These are phyloP conservation scores for Antheraea pernyi DNA, from an alignment of 1,140 invertebrate species.

Conservation along the genomic window DNA sequence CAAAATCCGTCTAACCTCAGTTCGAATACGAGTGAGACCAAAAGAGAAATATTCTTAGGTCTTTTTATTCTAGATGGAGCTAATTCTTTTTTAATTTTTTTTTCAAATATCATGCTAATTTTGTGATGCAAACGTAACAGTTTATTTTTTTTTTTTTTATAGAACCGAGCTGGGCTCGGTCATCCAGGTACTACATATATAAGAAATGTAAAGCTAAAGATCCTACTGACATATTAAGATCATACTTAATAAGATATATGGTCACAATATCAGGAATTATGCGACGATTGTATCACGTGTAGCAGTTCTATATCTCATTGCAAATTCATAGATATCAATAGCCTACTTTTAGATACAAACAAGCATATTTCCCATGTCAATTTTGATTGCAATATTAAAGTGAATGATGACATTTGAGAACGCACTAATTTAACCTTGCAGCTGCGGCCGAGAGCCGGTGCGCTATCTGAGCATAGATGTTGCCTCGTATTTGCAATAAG, in stretches of 20 bases:
- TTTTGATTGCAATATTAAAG: conserved; percentile 74
- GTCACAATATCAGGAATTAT: conserved; percentile 38
- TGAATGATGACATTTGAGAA: conserved; percentile 71
- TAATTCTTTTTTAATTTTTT: too few relatives aligned
- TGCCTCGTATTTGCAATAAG: conserved; percentile 29
- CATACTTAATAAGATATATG: not conserved
- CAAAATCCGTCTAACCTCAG: too few relatives aligned
- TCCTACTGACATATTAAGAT: too few relatives aligned
- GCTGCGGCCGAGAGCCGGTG: conserved; percentile 42
- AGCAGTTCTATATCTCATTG: conserved; percentile 59
- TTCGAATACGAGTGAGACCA: too few relatives aligned
- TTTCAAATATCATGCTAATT: too few relatives aligned
- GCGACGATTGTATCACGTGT: conserved; percentile 43
- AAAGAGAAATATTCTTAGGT: too few relatives aligned
- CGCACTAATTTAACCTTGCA: conserved; percentile 61
- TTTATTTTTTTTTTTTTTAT: too few relatives aligned
- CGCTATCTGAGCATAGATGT: conserved; percentile 53
- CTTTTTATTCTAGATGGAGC: too few relatives aligned
- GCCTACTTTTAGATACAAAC: conserved; percentile 61
- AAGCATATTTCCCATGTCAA: conserved; percentile 74
- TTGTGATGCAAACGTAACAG: too few relatives aligned
- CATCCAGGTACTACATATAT: too few relatives aligned
- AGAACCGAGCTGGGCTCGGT: too few relatives aligned
- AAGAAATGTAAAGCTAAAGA: too few relatives aligned
- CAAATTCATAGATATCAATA: conserved; percentile 65